These are phyloP conservation scores for Prionace glauca DNA, from an alignment of 2,797 vertebrate genomes.

Conservation along the genomic window DNA sequence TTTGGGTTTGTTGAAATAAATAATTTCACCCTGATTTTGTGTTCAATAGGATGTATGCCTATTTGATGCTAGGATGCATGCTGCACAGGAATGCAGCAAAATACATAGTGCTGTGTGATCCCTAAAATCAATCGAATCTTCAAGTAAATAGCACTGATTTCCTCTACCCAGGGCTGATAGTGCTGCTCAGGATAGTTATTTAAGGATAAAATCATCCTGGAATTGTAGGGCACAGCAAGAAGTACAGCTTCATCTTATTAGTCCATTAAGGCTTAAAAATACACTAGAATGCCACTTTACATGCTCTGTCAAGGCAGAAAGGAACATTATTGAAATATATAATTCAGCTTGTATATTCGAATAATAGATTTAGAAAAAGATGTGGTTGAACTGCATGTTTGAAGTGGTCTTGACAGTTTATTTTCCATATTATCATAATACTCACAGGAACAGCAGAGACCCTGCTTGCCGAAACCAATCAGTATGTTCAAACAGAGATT, in stretches of 20 bases:
- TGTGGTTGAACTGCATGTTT: not conserved
- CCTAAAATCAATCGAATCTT: not conserved
- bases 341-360: not conserved
- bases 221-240: not conserved
- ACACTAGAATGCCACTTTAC: too few species aligned
- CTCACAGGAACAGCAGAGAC: constrained; percentile 93
- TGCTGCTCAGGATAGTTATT: not conserved
- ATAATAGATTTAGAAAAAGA: not conserved
- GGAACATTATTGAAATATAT: not conserved
- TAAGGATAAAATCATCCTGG: not conserved
- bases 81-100: not conserved
- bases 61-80: not conserved
- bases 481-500: constrained; percentile 93
- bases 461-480: constrained; percentile 87
- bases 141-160: not conserved
- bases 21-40: not conserved
- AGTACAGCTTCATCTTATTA: not conserved
- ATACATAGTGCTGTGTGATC: not conserved
- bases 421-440: constrained; percentile 42
- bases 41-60: not conserved
- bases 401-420: not conserved
- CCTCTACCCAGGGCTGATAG: not conserved
- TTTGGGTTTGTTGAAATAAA: not conserved
- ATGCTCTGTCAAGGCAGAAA: not conserved
- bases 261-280: not conserved